Evolutionary conservation across 2,797 vertebrate species (phyloP).

Genomic region (Pseudochirops cupreus): DNA sequence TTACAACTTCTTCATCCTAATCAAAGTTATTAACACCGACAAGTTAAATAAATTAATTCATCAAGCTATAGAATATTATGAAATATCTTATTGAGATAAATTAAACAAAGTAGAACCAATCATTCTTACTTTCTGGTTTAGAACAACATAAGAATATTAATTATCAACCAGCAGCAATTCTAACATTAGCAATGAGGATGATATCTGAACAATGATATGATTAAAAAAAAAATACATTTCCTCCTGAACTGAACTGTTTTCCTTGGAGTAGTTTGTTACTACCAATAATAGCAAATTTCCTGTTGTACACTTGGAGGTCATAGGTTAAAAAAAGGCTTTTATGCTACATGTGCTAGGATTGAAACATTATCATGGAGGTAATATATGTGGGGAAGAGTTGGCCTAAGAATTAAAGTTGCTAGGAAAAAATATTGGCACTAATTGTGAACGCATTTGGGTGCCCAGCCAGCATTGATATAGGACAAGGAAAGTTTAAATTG

Average conservation of each 20-base stretch:
- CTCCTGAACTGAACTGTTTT: conserved; percentile 16
- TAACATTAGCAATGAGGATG: conserved; percentile 64
- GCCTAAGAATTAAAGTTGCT: conserved; percentile 79
- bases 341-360: conserved; percentile 15
- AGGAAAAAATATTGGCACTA: conserved; percentile 79
- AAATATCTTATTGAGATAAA: conserved; percentile 87
- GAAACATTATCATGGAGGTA: conserved; percentile 46
- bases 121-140: conserved; percentile 82
- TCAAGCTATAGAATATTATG: conserved; percentile 87
- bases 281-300: neutral
- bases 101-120: conserved; percentile 85
- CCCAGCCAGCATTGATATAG: conserved; percentile 84
- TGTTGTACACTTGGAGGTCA: neutral
- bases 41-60: conserved; percentile 89
- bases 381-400: conserved; percentile 57
- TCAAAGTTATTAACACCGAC: conserved; percentile 87
- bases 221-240: conserved; percentile 26
- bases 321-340: accelerated
- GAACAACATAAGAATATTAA: conserved; percentile 84
- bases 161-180: conserved; percentile 76
- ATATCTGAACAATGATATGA: neutral
- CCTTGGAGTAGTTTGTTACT: accelerated
- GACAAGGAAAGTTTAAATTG: conserved; percentile 59
- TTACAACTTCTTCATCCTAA: conserved; percentile 83
- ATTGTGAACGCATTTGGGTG: conserved; percentile 59